A percentile compares a stretch with the other conserved stretches of the same genome.
phyloP scores from a whole-genome alignment of 2,888 invertebrate species.

The Dasypolia templi region DNA sequence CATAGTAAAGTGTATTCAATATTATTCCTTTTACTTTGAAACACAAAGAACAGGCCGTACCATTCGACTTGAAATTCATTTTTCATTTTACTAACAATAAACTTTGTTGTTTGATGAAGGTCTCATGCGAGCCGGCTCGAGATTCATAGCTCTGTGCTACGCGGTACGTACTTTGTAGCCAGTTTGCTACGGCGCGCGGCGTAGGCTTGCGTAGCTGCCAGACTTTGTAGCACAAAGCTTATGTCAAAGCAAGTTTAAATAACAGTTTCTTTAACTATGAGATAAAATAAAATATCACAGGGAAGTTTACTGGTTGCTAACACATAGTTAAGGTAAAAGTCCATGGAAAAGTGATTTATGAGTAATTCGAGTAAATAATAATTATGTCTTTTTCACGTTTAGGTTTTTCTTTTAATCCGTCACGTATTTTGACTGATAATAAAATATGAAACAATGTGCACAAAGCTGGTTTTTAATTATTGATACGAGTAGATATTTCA shows the following conservation, averaged over 20 bases:
- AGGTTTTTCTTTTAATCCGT: too few relatives aligned
- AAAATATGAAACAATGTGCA: too few relatives aligned
- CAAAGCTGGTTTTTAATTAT: too few relatives aligned
- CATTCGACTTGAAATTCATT: conserved; percentile 17
- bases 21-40: too few relatives aligned
- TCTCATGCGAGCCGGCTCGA: conserved; percentile 27
- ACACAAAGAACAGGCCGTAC: too few relatives aligned
- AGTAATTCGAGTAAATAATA: neutral
- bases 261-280: conserved; percentile 30
- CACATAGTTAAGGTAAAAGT: neutral
- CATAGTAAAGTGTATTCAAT: too few relatives aligned
- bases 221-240: conserved; percentile 51
- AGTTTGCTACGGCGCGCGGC: conserved; percentile 49
- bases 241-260: conserved; percentile 49
- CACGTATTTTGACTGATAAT: too few relatives aligned
- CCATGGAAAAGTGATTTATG: neutral
- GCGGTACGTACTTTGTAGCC: conserved; percentile 47
- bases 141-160: conserved; percentile 43
- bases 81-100: conserved; percentile 41
- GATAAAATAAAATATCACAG: conserved; percentile 15
- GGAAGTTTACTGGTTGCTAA: conserved; percentile 5
- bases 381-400: neutral
- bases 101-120: conserved; percentile 20
- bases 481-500: too few relatives aligned
- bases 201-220: conserved; percentile 36